Evolutionary conservation across 2,888 invertebrate genomes (phyloP).

Genomic region (Muschampia plurimacula): DNA sequence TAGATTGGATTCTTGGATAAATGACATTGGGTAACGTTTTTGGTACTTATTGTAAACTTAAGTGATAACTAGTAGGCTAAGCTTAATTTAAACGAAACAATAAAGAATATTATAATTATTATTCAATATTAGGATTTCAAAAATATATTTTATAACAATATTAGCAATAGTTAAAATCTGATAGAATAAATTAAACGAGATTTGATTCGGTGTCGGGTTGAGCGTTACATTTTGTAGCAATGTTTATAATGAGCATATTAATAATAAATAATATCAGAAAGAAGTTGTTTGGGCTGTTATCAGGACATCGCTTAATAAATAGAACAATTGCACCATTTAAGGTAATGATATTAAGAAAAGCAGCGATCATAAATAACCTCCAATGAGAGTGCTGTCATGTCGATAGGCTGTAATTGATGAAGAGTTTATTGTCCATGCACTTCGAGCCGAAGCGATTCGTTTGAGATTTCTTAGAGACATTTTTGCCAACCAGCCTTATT

Average conservation of each 20-base stretch:
- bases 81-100: too few species aligned
- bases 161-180: too few species aligned
- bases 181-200: too few species aligned
- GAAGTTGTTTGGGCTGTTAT: not conserved
- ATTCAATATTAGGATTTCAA: too few species aligned
- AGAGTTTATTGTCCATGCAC: constrained; percentile 26
- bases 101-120: too few species aligned
- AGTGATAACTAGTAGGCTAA: too few species aligned
- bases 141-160: too few species aligned
- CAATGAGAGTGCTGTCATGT: constrained; percentile 30
- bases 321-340: constrained; percentile 4
- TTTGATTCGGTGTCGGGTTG: too few species aligned
- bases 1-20: too few species aligned
- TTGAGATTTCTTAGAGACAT: not conserved
- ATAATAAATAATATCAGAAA: not conserved
- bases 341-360: constrained; percentile 19
- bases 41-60: too few species aligned
- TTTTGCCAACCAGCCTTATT: not conserved
- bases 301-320: not conserved
- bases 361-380: constrained; percentile 28
- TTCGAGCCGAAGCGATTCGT: not conserved
- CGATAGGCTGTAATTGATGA: constrained; percentile 32
- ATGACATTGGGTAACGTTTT: too few species aligned
- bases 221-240: too few species aligned
- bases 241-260: not conserved